Evolutionary conservation across 1,140 invertebrate genomes (phyloP).

Genomic region (Temnothorax nylanderi): DNA sequence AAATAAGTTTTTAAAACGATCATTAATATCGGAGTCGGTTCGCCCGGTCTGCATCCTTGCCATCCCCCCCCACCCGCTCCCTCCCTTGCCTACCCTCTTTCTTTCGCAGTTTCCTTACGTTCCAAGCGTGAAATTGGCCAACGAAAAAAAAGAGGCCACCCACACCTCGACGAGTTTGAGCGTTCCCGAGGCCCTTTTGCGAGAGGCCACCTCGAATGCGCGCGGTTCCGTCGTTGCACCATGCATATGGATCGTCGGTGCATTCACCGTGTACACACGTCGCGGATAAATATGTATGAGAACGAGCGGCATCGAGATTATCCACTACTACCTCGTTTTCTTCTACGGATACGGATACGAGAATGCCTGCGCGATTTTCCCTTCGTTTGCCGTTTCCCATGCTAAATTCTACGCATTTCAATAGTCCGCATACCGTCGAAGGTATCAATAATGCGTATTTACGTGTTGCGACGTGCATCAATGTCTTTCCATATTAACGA

Average conservation of each 20-base stretch:
- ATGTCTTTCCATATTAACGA: slow-evolving; percentile 5
- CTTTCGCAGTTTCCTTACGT: slow-evolving; percentile 33
- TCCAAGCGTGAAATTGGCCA: slow-evolving; percentile 41
- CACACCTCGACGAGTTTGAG: slow-evolving; percentile 14
- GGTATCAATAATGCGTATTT: slow-evolving; percentile 49
- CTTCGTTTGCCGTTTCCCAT: slow-evolving; percentile 51
- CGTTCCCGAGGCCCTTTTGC: slow-evolving; percentile 57
- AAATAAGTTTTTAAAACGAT: slow-evolving; percentile 40
- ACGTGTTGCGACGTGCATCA: background rate
- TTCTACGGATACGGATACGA: slow-evolving; percentile 59
- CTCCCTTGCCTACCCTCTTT: background rate
- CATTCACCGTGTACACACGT: slow-evolving; percentile 74
- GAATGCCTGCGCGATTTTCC: slow-evolving; percentile 63
- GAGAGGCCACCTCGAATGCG: slow-evolving; percentile 67
- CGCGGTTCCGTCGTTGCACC: slow-evolving; percentile 68
- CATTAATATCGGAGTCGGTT: slow-evolving; percentile 34
- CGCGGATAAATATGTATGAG: slow-evolving; percentile 77
- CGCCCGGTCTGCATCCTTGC: background rate
- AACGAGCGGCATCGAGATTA: slow-evolving; percentile 75
- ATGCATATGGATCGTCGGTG: slow-evolving; percentile 77
- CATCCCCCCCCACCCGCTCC: no score
- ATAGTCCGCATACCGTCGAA: slow-evolving; percentile 8
- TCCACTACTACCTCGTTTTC: slow-evolving; percentile 75
- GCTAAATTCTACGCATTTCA: slow-evolving; percentile 66
- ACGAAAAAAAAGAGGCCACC: slow-evolving; percentile 27